Evolutionary conservation across 2,888 invertebrate species (phyloP), one percentile per base, ranked within the genome.

Genomic region (Gonocerus acuteangulatus): DNA sequence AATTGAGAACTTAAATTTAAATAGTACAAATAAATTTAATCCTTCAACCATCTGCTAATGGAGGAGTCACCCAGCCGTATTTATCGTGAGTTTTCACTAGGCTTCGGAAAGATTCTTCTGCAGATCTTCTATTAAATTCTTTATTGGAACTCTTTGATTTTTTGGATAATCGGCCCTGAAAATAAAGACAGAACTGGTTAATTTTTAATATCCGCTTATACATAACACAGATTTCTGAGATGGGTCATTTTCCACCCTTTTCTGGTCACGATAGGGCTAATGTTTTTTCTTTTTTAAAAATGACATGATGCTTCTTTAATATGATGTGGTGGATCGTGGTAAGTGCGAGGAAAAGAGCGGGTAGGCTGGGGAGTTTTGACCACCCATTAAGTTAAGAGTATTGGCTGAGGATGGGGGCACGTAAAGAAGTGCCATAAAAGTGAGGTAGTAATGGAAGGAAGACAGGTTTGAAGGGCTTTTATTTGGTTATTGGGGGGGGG

Each of bases 31-130:
- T 7, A 16, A 19, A 9, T 2, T 13, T 13, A 56, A 54, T 42
- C 22, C n/a, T 63, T 69, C 85, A 91, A 72, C 91, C 91, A 74
- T 91, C 91, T 48, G 89, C 83, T 65, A 90, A 78, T 15, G 89
- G 84, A 22, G 90, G 90, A 22, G 91, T 91, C 51, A 91, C 90
- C 91, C 91, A 91, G 58, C 91, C 91, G 72, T 90, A 91, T 72
- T 91, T 91, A 72, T 91, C 90, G 72, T 91, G 91, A 7, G 90
- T 91, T 75, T 89, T 89, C 62, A 91, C 90, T 67, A 91, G 79
- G 61, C 88, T 89, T 68, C 89, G 80, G 76, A 91, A 91, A 23
- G 91, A 87, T 71, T 89, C 89, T 73, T 91, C 91, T n/a, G 91
- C 91, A 57, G 87, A 83, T 67, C 87, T 81, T 67, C 81, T 77